Evolutionary conservation across 2,888 invertebrate genomes (phyloP).

Genomic region (Erebia palarica): DNA sequence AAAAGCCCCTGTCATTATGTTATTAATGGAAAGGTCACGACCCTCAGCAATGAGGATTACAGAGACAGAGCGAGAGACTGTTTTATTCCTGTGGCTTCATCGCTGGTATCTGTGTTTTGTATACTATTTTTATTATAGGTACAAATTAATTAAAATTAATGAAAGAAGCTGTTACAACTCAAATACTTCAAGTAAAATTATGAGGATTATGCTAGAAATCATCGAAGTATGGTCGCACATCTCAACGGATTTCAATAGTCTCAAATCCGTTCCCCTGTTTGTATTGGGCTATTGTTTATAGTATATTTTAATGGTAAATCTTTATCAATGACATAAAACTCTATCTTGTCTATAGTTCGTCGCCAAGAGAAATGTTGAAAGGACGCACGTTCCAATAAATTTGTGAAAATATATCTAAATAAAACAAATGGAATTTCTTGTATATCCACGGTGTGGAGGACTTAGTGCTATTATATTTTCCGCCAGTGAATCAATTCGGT

Average conservation of each 20-base stretch:
- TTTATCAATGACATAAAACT: conserved; percentile 50
- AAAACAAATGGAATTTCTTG: conserved; percentile 29
- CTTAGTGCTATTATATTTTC: conserved; percentile 5
- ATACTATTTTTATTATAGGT: too few relatives aligned
- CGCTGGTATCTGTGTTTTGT: too few relatives aligned
- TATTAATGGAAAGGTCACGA: too few relatives aligned
- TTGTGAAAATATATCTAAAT: conserved; percentile 26
- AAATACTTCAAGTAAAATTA: too few relatives aligned
- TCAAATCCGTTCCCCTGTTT: background rate
- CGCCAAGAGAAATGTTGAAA: conserved; percentile 47
- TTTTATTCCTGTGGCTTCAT: too few relatives aligned
- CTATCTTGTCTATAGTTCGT: conserved; percentile 55
- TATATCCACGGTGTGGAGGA: conserved; percentile 19
- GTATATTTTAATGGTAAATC: conserved; percentile 54
- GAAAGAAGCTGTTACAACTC: too few relatives aligned
- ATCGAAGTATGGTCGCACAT: too few relatives aligned
- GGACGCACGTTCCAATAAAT: conserved; percentile 60
- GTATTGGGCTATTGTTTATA: conserved; percentile 9
- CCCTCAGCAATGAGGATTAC: too few relatives aligned
- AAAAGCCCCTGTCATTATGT: too few relatives aligned
- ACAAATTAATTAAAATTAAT: too few relatives aligned
- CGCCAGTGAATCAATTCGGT: conserved; percentile 2
- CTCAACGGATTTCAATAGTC: background rate
- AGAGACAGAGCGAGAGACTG: too few relatives aligned
- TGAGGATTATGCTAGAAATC: too few relatives aligned